These are phyloP conservation scores for Ceratotherium simum DNA, from an alignment of 2,113 vertebrate species.

Conservation along the genomic window DNA sequence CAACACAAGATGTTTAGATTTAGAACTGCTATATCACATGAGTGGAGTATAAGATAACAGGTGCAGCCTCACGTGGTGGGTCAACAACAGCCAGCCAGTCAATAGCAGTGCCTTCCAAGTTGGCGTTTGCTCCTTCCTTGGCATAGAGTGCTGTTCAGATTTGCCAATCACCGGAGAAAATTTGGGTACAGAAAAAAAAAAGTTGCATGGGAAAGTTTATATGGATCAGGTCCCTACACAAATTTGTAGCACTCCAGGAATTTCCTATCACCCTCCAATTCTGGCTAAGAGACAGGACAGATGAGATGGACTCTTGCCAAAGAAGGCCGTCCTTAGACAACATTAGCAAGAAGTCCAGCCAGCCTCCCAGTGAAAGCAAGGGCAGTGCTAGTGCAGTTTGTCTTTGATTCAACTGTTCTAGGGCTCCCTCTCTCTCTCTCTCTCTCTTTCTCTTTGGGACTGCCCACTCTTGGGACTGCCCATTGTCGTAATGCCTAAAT, in stretches of 20 bases:
- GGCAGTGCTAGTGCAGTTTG: neutral
- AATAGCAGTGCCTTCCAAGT: neutral
- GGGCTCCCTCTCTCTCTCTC: neutral
- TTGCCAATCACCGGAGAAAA: neutral
- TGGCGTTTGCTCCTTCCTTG: neutral
- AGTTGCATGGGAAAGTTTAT: neutral
- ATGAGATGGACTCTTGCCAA: neutral
- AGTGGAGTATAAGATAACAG: neutral
- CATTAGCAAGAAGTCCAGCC: neutral
- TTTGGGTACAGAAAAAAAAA: neutral
- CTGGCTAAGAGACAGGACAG: neutral
- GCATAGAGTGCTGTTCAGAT: neutral
- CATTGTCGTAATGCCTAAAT: neutral
- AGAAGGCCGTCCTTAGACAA: neutral
- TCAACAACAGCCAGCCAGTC: neutral
- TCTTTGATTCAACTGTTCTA: neutral
- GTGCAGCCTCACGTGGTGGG: accelerated
- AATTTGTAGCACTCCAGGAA: neutral
- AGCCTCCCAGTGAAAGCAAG: neutral
- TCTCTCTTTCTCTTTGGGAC: neutral
- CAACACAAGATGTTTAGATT: neutral
- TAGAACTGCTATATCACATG: neutral
- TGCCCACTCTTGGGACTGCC: too few species aligned
- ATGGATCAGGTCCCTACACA: neutral
- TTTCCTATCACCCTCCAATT: neutral